phyloP scores from a whole-genome alignment of 2,113 vertebrate species.

The Gavia stellata region DNA sequence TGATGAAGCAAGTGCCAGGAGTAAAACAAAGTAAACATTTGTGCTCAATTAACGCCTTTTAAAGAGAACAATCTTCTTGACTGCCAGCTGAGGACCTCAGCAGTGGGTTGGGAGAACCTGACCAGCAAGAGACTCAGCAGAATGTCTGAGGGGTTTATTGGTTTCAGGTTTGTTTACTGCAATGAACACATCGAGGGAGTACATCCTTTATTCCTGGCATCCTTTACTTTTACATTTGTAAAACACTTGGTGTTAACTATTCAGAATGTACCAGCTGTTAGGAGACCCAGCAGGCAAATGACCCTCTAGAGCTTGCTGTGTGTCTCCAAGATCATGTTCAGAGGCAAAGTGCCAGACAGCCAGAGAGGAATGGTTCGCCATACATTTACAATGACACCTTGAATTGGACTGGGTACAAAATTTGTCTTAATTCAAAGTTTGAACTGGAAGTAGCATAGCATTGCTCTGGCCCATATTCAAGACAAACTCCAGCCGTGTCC shows the following conservation, averaged over 20 bases:
- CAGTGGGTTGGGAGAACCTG: background rate
- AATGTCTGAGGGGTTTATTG: background rate
- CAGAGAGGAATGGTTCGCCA: background rate
- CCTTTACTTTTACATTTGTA: background rate
- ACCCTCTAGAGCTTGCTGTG: background rate
- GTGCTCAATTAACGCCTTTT: background rate
- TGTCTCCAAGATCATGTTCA: background rate
- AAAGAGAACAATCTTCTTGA: background rate
- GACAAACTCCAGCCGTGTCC: background rate
- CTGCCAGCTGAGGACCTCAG: background rate
- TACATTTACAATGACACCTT: background rate
- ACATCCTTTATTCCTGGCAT: background rate
- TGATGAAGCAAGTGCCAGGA: background rate
- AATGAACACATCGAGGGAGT: background rate
- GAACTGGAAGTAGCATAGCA: background rate
- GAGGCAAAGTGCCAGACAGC: background rate
- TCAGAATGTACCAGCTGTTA: conserved; percentile 27
- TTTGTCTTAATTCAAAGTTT: background rate
- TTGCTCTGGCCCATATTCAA: background rate
- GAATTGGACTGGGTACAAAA: background rate
- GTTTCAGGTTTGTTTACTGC: background rate
- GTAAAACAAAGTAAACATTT: background rate
- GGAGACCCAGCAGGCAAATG: background rate
- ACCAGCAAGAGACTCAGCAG: background rate
- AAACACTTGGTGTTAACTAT: background rate